Evolutionary conservation across 2,113 vertebrate genomes (phyloP).

Genomic region (Crotalus tigris): DNA sequence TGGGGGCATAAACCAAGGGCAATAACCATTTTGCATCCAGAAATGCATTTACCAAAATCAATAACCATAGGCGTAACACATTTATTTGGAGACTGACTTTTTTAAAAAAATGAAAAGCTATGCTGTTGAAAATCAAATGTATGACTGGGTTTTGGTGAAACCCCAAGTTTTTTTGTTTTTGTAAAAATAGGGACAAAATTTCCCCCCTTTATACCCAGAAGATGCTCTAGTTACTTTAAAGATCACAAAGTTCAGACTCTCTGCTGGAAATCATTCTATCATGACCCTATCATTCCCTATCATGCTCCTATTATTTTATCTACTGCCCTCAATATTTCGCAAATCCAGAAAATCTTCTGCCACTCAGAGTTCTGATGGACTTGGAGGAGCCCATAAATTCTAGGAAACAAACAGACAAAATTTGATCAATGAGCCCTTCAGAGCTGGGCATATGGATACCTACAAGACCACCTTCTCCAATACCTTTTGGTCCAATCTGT

Average conservation of each 20-base stretch:
- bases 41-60: not conserved
- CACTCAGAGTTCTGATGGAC: too few relatives aligned
- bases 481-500: too few relatives aligned
- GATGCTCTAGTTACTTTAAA: not conserved
- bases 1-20: not conserved
- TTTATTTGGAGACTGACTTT: not conserved
- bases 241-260: not conserved
- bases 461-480: too few relatives aligned
- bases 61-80: not conserved
- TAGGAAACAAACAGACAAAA: too few relatives aligned
- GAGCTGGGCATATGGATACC: too few relatives aligned
- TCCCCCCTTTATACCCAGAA: not conserved
- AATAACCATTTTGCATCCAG: not conserved
- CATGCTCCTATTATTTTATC: not conserved
- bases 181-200: too few relatives aligned
- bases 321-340: not conserved
- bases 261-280: not conserved
- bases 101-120: not conserved
- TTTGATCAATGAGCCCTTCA: too few relatives aligned
- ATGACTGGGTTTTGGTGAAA: not conserved
- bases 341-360: not conserved
- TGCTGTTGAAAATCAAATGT: not conserved
- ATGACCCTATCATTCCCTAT: not conserved
- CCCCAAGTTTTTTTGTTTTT: too few relatives aligned
- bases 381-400: too few relatives aligned